phyloP scores from a whole-genome alignment of 2,113 vertebrate genomes.

The Poecile atricapillus region DNA sequence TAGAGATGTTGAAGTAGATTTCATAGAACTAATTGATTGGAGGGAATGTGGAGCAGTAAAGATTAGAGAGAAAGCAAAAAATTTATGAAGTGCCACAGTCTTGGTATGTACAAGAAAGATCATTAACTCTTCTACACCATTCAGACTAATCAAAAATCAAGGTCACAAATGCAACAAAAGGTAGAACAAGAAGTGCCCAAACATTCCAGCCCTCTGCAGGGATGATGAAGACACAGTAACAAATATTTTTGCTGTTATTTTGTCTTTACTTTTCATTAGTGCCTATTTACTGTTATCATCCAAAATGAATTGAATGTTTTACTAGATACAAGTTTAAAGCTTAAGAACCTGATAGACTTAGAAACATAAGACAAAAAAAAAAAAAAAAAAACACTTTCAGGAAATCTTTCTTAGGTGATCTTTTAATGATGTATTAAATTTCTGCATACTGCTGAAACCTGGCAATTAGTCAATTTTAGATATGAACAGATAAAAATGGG shows the following conservation, averaged over 20 bases:
- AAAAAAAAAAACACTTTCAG: not conserved
- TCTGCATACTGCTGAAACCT: not conserved
- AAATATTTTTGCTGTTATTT: not conserved
- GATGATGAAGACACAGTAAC: not conserved
- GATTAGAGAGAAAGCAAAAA: not conserved
- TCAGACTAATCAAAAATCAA: not conserved
- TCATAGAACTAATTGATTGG: not conserved
- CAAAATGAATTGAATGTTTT: not conserved
- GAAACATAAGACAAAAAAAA: not conserved
- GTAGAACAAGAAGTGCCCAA: not conserved
- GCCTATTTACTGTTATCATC: not conserved
- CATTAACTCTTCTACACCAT: not conserved
- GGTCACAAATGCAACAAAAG: not conserved
- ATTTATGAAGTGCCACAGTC: not conserved
- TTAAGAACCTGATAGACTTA: not conserved
- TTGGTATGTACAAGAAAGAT: not conserved
- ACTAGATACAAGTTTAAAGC: not conserved
- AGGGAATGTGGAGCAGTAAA: not conserved
- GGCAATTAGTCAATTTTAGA: conserved; percentile 12
- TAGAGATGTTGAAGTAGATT: not conserved
- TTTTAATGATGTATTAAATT: not conserved
- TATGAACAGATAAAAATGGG: not conserved
- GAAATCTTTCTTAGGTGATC: not conserved
- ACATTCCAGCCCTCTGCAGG: not conserved
- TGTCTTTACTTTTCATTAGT: not conserved